Evolutionary conservation across 2,888 invertebrate genomes (phyloP).

Genomic region (Marasmarcha lunaedactyla): DNA sequence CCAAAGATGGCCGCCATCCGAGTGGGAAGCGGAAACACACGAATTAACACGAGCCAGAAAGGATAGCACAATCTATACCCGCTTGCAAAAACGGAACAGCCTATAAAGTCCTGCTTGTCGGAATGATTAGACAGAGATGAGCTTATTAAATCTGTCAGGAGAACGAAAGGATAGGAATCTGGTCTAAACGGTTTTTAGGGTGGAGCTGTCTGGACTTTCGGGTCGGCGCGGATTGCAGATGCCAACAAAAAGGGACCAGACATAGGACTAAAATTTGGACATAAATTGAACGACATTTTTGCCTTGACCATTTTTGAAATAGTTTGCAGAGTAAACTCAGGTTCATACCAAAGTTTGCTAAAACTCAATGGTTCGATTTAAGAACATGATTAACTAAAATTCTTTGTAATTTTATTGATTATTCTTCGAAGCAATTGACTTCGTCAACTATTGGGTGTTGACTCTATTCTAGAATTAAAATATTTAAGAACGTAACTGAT

Average conservation of each 20-base stretch:
- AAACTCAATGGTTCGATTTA: too few relatives aligned
- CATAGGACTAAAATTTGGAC: constrained; percentile 57
- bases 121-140: constrained; percentile 52
- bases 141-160: constrained; percentile 40
- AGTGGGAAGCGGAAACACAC: constrained; percentile 67
- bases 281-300: constrained; percentile 69
- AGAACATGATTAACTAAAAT: too few relatives aligned
- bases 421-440: too few relatives aligned
- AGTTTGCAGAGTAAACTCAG: neutral
- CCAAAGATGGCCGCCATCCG: constrained; percentile 66
- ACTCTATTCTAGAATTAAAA: too few relatives aligned
- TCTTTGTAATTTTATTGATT: too few relatives aligned
- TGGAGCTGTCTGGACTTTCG: constrained; percentile 67
- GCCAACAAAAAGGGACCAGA: constrained; percentile 64
- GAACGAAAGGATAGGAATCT: constrained; percentile 54
- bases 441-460: too few relatives aligned
- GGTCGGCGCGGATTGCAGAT: constrained; percentile 57
- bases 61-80: constrained; percentile 47
- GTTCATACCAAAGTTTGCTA: too few relatives aligned
- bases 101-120: constrained; percentile 49
- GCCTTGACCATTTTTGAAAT: constrained; percentile 37
- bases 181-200: constrained; percentile 65
- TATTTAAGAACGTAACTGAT: too few relatives aligned
- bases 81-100: constrained; percentile 56
- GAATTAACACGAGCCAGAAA: constrained; percentile 60